phyloP scores from a whole-genome alignment of 2,888 invertebrate species.

The Dendrolimus pini region DNA sequence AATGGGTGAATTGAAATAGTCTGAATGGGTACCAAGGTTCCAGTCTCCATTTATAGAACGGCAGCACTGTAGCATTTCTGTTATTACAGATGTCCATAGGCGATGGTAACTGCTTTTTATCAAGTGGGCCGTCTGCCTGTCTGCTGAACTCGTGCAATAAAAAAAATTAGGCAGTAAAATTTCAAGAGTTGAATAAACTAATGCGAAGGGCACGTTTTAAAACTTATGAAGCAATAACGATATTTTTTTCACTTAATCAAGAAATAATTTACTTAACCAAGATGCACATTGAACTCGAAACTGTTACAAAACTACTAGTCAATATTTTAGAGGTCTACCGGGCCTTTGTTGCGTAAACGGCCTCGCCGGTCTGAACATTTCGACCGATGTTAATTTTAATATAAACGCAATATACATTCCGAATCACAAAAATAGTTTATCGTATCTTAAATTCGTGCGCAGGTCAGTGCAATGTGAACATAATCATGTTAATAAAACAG shows the following conservation, averaged over 20 bases:
- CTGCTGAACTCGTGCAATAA: too few relatives aligned
- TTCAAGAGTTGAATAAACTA: not conserved
- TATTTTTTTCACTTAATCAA: not conserved
- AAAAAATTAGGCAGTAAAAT: too few relatives aligned
- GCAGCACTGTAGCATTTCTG: too few relatives aligned
- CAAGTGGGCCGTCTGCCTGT: too few relatives aligned
- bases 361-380: not conserved
- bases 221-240: not conserved
- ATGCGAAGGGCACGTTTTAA: not conserved
- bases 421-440: not conserved
- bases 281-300: not conserved
- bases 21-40: too few relatives aligned
- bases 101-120: too few relatives aligned
- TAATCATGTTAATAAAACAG: constrained; percentile 25
- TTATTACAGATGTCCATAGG: too few relatives aligned
- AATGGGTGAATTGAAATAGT: not conserved
- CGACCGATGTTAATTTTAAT: not conserved
- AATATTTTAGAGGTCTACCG: not conserved
- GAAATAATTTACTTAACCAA: not conserved
- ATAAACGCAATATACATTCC: not conserved
- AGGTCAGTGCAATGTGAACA: constrained; percentile 41
- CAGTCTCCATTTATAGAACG: too few relatives aligned
- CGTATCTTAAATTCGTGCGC: constrained; percentile 16
- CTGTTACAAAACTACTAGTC: constrained; percentile 3
- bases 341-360: not conserved